phyloP scores from a whole-genome alignment of 1,140 invertebrate species.

The Drosophila seguyi region DNA sequence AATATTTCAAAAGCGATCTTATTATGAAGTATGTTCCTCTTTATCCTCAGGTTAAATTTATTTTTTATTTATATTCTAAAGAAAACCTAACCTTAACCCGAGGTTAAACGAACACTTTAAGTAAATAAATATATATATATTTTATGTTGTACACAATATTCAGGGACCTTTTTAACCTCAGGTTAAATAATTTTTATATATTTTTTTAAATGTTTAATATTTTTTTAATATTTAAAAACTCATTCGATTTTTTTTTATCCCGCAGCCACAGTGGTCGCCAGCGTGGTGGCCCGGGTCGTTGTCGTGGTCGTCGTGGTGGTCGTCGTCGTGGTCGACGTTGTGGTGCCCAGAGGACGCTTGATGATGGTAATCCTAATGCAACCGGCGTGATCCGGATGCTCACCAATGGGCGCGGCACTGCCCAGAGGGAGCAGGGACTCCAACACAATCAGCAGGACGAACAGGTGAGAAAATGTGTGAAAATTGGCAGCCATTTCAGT shows the following conservation, averaged over 20 bases:
- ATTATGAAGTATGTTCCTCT: too few relatives aligned
- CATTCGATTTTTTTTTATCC: slow-evolving; percentile 21
- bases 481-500: background rate
- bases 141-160: background rate
- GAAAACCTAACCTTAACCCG: too few relatives aligned
- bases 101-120: too few relatives aligned
- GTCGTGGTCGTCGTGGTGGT: slow-evolving; percentile 51
- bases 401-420: slow-evolving; percentile 40
- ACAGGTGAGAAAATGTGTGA: background rate
- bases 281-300: slow-evolving; percentile 24
- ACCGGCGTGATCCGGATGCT: slow-evolving; percentile 64
- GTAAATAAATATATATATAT: too few relatives aligned
- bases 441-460: background rate
- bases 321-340: slow-evolving; percentile 37
- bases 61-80: too few relatives aligned
- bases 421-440: slow-evolving; percentile 2
- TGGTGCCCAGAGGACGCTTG: slow-evolving; percentile 36
- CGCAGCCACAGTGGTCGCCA: slow-evolving; percentile 38
- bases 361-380: slow-evolving; percentile 64
- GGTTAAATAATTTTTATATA: background rate
- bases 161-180: background rate
- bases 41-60: too few relatives aligned
- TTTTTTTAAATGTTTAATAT: too few relatives aligned
- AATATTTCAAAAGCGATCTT: too few relatives aligned
- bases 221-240: background rate